phyloP scores from a whole-genome alignment of 2,888 invertebrate genomes.

The Penaeus monodon region DNA sequence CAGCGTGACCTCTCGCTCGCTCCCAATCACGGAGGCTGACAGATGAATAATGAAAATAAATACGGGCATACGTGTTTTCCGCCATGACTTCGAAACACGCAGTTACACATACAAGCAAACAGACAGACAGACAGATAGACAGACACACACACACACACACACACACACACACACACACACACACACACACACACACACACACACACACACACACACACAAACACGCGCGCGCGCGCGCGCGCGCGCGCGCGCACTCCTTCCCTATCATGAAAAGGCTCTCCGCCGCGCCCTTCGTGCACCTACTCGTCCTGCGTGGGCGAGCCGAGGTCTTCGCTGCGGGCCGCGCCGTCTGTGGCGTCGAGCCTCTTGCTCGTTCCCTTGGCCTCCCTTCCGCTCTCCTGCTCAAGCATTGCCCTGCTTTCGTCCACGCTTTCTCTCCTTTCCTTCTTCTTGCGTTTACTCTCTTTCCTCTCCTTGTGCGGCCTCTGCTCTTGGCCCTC shows the following conservation, averaged over 20 bases:
- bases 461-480: background rate
- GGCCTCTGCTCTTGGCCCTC: background rate
- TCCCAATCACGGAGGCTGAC: too few species aligned
- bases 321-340: too few species aligned
- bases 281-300: too few species aligned
- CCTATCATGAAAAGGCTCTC: too few species aligned
- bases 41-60: too few species aligned
- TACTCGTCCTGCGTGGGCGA: too few species aligned
- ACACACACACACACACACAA: constrained; percentile 11
- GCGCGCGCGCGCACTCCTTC: too few species aligned
- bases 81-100: too few species aligned
- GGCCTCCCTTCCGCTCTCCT: background rate
- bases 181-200: constrained; percentile 7
- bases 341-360: background rate
- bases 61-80: too few species aligned
- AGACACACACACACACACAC: background rate
- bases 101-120: too few species aligned
- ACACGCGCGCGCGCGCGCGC: too few species aligned
- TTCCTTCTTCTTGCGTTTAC: background rate
- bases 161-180: background rate
- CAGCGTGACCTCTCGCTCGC: too few species aligned
- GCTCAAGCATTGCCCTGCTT: background rate
- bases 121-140: background rate
- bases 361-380: background rate
- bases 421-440: background rate